Evolutionary conservation across 2,888 invertebrate genomes (phyloP).

Genomic region (Leptopterna dolabrata): DNA sequence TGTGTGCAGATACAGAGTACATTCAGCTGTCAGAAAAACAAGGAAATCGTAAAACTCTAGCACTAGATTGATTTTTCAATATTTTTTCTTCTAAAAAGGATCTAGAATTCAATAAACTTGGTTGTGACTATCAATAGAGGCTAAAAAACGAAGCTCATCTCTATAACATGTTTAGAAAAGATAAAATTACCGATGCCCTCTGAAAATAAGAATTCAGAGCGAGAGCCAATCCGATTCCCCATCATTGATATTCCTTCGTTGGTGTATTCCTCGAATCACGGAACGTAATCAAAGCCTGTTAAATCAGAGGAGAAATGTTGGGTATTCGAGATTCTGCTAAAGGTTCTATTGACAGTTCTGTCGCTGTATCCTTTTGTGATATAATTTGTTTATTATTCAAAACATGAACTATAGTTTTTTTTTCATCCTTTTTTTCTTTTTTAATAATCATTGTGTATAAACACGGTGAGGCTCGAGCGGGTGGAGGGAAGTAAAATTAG

Average conservation of each 20-base stretch:
- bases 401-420: neutral
- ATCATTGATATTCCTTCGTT: neutral
- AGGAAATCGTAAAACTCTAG: too few relatives aligned
- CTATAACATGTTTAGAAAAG: too few relatives aligned
- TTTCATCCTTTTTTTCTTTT: neutral
- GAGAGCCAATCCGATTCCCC: neutral
- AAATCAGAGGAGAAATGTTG: neutral
- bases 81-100: too few relatives aligned
- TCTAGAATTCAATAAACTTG: too few relatives aligned
- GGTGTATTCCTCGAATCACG: neutral
- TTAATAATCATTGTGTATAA: neutral
- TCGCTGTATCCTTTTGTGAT: neutral
- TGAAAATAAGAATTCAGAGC: neutral
- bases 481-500: neutral
- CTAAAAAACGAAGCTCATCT: too few relatives aligned
- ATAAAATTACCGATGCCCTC: too few relatives aligned
- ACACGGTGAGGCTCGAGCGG: neutral
- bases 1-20: too few relatives aligned
- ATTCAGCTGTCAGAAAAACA: too few relatives aligned
- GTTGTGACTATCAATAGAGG: too few relatives aligned
- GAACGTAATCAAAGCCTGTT: neutral
- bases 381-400: neutral
- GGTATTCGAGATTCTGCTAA: neutral
- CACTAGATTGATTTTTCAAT: too few relatives aligned
- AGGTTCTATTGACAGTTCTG: neutral